Evolutionary conservation across 2,113 vertebrate species (phyloP), one percentile per base, ranked within the genome.

Genomic region (Calidris pygmaea): DNA sequence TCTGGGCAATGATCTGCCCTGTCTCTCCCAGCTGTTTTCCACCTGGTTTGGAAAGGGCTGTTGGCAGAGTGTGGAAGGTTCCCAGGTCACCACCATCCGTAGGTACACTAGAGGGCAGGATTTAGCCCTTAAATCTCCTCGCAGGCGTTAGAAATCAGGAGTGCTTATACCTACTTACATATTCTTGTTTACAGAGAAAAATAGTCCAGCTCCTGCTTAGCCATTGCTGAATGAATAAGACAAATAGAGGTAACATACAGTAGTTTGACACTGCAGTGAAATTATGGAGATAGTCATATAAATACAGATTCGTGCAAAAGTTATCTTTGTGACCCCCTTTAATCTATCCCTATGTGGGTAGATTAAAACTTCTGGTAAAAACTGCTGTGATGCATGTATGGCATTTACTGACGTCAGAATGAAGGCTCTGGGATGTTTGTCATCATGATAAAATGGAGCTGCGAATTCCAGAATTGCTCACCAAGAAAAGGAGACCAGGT

Each of bases 51-150:
- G 78, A 37, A 52, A 18, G 35, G 26, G 43, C 66, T 55, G 9
- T 50, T 52, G 18, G 75, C 60, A 32, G 67, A 34, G 66, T 14
- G 14, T 35, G 39, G 48, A 65, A 58, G 35, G n/a, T 48, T 91
- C 41, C 45, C 39, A n/a, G 59, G 87, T 65, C 65, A 62, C 37
- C 45, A 45, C 27, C 34, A 39, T 30, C 27, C 12, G 4, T 37
- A 39, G 80, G 65, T 87, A 89, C 91, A 14, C 91, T 93, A 90
- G 91, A 96, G 91, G 96, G 90, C 90, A 89, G 90, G 76, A 78
- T 94, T 93, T 96, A 95, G 88, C 80, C 90, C 96, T 75, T 89
- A n/a, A 71, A 32, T 80, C 41, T 80, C 62, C 39, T 59, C 5
- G 6, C 2, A 10, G 39, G 29, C 63, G 71, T 39, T 6, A 39